Conservation (phyloP, 2,888 invertebrate species). For the Trachelus tabidus region DNA sequence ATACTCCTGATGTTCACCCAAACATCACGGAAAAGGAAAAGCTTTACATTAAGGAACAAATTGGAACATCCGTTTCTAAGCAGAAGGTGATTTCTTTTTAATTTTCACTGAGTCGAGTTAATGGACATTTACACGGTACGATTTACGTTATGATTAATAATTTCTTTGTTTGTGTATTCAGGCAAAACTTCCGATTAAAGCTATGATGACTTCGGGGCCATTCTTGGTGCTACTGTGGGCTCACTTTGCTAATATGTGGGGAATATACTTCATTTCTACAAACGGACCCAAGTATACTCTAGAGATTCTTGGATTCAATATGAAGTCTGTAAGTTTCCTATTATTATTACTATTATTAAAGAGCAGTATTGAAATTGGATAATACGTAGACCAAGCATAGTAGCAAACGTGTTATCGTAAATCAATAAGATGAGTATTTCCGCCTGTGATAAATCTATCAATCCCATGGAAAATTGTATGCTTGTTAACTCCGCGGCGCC, state of each 20-base stretch:
- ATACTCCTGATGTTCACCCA: slow-evolving; percentile 74
- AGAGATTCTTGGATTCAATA: slow-evolving; percentile 78
- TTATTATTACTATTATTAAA: background rate
- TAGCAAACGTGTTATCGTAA: background rate
- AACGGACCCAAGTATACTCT: slow-evolving; percentile 84
- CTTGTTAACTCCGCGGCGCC: background rate
- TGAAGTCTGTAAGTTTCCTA: slow-evolving; percentile 65
- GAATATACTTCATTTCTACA: slow-evolving; percentile 81
- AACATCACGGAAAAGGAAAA: slow-evolving; percentile 74
- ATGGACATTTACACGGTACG: background rate
- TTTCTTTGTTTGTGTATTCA: slow-evolving; percentile 53
- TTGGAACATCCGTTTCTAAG: slow-evolving; percentile 56
- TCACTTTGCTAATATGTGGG: slow-evolving; percentile 86
- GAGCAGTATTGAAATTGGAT: background rate
- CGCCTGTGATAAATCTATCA: background rate
- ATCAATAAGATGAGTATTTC: background rate
- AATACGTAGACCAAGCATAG: background rate
- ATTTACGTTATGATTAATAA: background rate
- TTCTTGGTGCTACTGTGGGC: slow-evolving; percentile 76
- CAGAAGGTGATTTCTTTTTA: slow-evolving; percentile 41
- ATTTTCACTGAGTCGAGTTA: background rate
- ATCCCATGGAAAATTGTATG: slow-evolving; percentile 7
- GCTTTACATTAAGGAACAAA: slow-evolving; percentile 69
- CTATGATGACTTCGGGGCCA: slow-evolving; percentile 74
- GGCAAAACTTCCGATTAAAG: slow-evolving; percentile 76